Percentiles rank a stretch among this genome's conserved stretches.
Conservation (phyloP, 2,113 vertebrate genomes). For the Apteryx mantelli region DNA sequence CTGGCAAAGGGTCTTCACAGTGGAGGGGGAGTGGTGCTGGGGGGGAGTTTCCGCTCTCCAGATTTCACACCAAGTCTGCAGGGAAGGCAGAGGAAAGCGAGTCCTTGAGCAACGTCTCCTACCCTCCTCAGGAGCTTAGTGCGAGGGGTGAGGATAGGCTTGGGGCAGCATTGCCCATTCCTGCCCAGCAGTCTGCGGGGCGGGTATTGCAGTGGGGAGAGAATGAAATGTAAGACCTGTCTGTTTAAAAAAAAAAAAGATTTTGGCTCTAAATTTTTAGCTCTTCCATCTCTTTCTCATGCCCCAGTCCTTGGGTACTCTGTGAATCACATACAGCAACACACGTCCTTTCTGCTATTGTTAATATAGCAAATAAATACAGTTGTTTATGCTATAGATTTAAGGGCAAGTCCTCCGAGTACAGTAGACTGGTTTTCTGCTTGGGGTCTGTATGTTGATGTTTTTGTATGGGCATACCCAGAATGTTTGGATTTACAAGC, state of each 20-base stretch:
- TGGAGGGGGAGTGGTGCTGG: neutral
- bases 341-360: neutral
- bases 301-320: neutral
- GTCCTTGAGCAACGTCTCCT: neutral
- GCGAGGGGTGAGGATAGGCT: neutral
- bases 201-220: neutral
- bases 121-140: neutral
- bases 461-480: neutral
- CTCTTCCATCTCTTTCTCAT: neutral
- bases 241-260: neutral
- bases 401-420: neutral
- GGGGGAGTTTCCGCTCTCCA: neutral
- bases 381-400: conserved; percentile 24
- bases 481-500: conserved; percentile 18
- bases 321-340: neutral
- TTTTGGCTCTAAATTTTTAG: neutral
- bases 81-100: neutral
- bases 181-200: neutral
- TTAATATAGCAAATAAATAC: conserved; percentile 16
- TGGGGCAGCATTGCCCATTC: fast-evolving
- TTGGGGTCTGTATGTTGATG: neutral
- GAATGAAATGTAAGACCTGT: neutral
- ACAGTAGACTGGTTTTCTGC: neutral
- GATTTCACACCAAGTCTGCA: fast-evolving
- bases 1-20: neutral